A percentile compares a stretch with the other conserved stretches of the same genome.
Conservation (phyloP, 2,113 vertebrate species). For the Rhodinocichla rosea region DNA sequence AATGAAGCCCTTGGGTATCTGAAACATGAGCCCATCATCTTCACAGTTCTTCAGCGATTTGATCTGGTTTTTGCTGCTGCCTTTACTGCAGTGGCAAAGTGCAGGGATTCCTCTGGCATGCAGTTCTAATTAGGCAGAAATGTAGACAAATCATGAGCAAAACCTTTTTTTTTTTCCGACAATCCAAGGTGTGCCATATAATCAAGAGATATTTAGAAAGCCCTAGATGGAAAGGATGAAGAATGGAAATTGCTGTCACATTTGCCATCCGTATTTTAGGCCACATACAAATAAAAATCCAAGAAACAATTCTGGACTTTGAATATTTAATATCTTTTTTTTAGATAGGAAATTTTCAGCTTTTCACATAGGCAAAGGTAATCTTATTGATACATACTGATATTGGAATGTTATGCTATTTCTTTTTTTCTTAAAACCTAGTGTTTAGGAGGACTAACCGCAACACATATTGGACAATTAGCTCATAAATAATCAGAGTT, state of each 20-base stretch:
- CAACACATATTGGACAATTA: background rate
- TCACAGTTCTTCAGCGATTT: background rate
- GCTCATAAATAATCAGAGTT: background rate
- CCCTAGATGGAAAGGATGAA: background rate
- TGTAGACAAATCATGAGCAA: background rate
- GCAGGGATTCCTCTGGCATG: background rate
- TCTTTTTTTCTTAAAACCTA: background rate
- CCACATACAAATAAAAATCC: background rate
- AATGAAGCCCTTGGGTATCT: background rate
- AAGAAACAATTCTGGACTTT: background rate
- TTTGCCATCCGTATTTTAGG: background rate
- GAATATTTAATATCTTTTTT: background rate
- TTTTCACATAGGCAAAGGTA: background rate
- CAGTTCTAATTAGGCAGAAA: background rate
- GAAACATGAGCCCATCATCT: accelerated
- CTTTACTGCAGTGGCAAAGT: background rate
- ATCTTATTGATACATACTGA: background rate
- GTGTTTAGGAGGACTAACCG: background rate
- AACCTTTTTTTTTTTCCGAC: background rate
- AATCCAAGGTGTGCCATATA: background rate
- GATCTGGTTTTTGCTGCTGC: background rate
- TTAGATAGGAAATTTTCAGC: background rate
- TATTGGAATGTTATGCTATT: background rate
- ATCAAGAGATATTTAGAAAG: background rate
- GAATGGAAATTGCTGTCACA: background rate